phyloP scores from a whole-genome alignment of 2,113 vertebrate species.

The Ciconia boyciana region DNA sequence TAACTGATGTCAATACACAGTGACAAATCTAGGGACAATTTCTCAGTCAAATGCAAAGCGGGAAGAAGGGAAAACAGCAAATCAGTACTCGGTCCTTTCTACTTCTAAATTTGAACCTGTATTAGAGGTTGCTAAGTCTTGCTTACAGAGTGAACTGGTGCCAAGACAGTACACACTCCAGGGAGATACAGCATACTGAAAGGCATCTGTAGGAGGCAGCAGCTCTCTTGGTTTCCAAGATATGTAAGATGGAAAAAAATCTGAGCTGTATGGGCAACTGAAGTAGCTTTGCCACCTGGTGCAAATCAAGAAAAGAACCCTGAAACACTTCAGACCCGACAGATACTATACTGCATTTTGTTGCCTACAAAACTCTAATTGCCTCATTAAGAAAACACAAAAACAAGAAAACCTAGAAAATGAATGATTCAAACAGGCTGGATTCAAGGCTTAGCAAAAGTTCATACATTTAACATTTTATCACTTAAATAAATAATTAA shows the following conservation, averaged over 20 bases:
- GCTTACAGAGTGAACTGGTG: constrained; percentile 60
- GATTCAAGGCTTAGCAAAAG: neutral
- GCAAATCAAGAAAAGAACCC: constrained; percentile 65
- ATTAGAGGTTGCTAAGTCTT: constrained; percentile 51
- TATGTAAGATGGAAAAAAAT: constrained; percentile 60
- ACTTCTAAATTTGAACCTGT: constrained; percentile 42
- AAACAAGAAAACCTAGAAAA: neutral
- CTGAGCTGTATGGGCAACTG: constrained; percentile 56
- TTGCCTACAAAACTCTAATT: constrained; percentile 11
- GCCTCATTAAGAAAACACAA: neutral
- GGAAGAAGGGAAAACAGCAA: neutral
- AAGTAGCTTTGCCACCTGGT: constrained; percentile 61
- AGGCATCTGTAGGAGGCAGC: constrained; percentile 54
- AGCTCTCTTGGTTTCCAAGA: constrained; percentile 56
- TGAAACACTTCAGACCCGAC: constrained; percentile 37
- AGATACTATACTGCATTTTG: constrained; percentile 24
- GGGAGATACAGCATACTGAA: constrained; percentile 58
- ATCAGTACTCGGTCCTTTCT: neutral
- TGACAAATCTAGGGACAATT: neutral
- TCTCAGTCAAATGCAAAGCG: neutral
- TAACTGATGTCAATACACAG: neutral
- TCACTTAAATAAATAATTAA: neutral
- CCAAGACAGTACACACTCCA: constrained; percentile 58
- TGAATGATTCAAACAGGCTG: neutral
- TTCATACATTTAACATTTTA: neutral